Conservation (phyloP, 1,140 invertebrate species). For the Sycophila sp. region DNA sequence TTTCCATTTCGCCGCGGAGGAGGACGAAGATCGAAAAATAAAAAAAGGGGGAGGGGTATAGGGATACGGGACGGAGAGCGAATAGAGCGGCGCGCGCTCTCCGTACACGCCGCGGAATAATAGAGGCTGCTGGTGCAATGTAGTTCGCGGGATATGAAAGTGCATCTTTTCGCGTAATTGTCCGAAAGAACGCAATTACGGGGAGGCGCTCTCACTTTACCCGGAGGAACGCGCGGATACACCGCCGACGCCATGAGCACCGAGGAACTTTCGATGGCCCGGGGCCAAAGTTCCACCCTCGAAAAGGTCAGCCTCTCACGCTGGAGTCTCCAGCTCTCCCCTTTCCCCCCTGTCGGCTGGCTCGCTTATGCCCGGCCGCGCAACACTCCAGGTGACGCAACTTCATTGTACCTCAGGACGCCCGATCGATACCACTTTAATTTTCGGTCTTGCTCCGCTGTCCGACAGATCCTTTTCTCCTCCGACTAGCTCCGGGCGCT, state of each 20-base stretch:
- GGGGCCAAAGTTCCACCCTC: constrained; percentile 40
- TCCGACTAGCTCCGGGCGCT: neutral
- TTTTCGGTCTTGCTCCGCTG: neutral
- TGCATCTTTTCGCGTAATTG: constrained; percentile 5
- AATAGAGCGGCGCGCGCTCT: no score
- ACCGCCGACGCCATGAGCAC: no score
- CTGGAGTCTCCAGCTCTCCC: constrained; percentile 5
- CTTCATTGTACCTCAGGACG: neutral
- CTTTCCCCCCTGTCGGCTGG: neutral
- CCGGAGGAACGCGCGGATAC: neutral
- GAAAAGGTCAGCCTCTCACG: constrained; percentile 53
- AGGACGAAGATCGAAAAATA: no score
- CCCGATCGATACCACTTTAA: constrained; percentile 9
- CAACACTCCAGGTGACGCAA: constrained; percentile 3
- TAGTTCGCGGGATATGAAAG: neutral
- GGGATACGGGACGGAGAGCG: no score
- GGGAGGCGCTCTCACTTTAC: no score
- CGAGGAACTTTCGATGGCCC: constrained; percentile 36
- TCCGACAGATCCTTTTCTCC: neutral
- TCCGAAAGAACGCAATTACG: neutral
- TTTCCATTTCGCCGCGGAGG: no score
- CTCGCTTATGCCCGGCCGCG: neutral
- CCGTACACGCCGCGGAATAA: no score
- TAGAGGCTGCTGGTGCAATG: neutral
- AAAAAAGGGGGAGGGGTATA: no score